Percentiles rank a stretch among this genome's conserved stretches.
Conservation (phyloP, 2,797 vertebrate genomes). For the Sphaeramia orbicularis region DNA sequence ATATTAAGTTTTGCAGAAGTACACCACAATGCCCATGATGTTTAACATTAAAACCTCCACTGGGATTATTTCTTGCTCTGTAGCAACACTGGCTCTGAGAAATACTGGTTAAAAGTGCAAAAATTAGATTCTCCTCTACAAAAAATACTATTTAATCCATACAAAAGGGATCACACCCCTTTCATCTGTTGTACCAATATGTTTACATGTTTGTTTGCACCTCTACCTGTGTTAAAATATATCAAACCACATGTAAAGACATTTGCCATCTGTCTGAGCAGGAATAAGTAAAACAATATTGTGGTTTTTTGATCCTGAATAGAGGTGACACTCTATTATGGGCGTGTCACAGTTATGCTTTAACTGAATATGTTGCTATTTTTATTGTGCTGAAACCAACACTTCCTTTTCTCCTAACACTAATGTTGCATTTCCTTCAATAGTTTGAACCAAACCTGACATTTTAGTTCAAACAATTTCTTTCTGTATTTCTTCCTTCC, state of each 20-base stretch:
- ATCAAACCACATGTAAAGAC: not conserved
- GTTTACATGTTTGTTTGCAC: constrained; percentile 18
- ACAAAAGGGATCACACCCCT: not conserved
- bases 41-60: too few relatives aligned
- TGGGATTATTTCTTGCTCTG: constrained; percentile 9
- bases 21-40: too few relatives aligned
- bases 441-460: not conserved
- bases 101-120: constrained; percentile 7
- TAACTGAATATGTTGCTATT: not conserved
- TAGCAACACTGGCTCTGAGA: constrained; percentile 11
- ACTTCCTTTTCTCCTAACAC: not conserved
- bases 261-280: constrained; percentile 14
- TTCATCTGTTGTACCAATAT: constrained; percentile 13
- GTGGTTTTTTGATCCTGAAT: constrained; percentile 13
- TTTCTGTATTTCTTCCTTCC: not conserved
- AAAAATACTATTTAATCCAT: constrained; percentile 9
- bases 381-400: constrained; percentile 14
- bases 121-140: not conserved
- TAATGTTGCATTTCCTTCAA: not conserved
- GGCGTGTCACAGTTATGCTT: not conserved
- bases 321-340: too few relatives aligned
- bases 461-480: not conserved
- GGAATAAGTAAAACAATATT: constrained; percentile 10
- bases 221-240: constrained; percentile 1
- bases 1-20: too few relatives aligned